Percentiles rank a stretch among this genome's conserved stretches.
Conservation (phyloP, 2,113 vertebrate genomes). For the Takifugu bimaculatus region DNA sequence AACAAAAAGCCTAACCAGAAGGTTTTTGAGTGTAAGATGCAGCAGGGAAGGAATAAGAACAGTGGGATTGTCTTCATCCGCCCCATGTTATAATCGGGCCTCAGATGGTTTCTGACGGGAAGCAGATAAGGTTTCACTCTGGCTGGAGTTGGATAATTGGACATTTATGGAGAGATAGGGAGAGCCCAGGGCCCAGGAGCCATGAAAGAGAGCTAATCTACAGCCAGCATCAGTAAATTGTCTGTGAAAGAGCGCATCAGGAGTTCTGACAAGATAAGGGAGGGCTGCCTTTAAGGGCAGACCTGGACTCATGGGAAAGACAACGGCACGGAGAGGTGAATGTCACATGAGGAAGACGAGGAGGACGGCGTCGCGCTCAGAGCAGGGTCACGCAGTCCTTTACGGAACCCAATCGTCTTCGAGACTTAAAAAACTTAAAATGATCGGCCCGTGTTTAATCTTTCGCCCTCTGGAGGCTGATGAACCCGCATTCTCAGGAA, state of each 20-base stretch:
- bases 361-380: conserved; percentile 21
- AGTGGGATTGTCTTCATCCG: conserved; percentile 51
- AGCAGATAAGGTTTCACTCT: conserved; percentile 70
- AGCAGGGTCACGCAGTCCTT: conserved; percentile 42
- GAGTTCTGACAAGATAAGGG: conserved; percentile 70
- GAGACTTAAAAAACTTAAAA: not conserved
- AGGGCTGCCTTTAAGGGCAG: conserved; percentile 58
- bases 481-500: too few species aligned
- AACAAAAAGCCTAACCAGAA: conserved; percentile 22
- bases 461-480: too few species aligned
- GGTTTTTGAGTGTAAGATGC: conserved; percentile 25
- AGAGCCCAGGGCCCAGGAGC: conserved; percentile 62
- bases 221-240: conserved; percentile 67
- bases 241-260: conserved; percentile 71
- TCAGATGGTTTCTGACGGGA: conserved; percentile 61
- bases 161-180: conserved; percentile 71
- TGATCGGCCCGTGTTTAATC: too few species aligned
- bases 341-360: conserved; percentile 16
- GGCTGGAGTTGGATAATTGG: conserved; percentile 71
- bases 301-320: conserved; percentile 38
- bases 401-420: conserved; percentile 9
- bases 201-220: conserved; percentile 71
- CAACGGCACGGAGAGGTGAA: conserved; percentile 19
- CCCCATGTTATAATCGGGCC: conserved; percentile 44
- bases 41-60: conserved; percentile 12